Base-by-base conservation (phyloP, 2,797 vertebrate species). In the Eurystomus glaucurus region DNA sequence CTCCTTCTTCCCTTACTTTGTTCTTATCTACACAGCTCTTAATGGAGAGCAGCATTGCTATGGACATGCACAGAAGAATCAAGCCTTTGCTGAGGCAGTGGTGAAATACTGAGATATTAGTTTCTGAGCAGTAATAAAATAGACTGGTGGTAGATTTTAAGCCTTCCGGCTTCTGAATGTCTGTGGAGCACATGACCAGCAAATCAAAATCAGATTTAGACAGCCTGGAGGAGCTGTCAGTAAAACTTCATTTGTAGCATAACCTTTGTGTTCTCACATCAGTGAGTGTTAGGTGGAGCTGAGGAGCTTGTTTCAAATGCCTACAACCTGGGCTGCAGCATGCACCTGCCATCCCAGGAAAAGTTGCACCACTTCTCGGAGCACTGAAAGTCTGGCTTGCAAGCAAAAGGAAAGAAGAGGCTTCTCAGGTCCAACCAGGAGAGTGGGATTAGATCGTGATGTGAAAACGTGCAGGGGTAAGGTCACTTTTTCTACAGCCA, bases 171-270 rank as follows among this genome's bases (percentile, higher is more conserved):
- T 92, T 85, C 52, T 79, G 51, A 70, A 52, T 85, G 29, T 79
- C 77, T 76, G 74, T 64, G 90, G 29, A 93, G 62, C 0, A 0
- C 68, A 85, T 83, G 92, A 82, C 64, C 45, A 91, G 83, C 52
- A 95, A 94, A 82, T 92, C 60, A 74, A 91, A 91, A 96, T 77
- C 90, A 72, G 54, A 65, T 88, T 90, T 86, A 90, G 93, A 64
- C 22, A 72, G 48, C 80, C 85, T 96, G 57, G 41, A 95, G 79
- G 55, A 9, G 10, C 85, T 97, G 62, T 82, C 88, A 83, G 71
- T 92, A 71, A 87, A 94, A 93, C 90, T 75, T 93, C 29, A 61
- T 90, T 66, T 85, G 75, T 3, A 0, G 37, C 29, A 29, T 72
- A 55, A 19, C 62, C 62, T 82, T 33, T 45, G 55, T 81, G 60